Percentiles rank a stretch among this genome's conserved stretches.
These are phyloP conservation scores for Chrysogorgia sp. DNA, from an alignment of 92 coral and sea anemone genomes.

Conservation along the genomic window DNA sequence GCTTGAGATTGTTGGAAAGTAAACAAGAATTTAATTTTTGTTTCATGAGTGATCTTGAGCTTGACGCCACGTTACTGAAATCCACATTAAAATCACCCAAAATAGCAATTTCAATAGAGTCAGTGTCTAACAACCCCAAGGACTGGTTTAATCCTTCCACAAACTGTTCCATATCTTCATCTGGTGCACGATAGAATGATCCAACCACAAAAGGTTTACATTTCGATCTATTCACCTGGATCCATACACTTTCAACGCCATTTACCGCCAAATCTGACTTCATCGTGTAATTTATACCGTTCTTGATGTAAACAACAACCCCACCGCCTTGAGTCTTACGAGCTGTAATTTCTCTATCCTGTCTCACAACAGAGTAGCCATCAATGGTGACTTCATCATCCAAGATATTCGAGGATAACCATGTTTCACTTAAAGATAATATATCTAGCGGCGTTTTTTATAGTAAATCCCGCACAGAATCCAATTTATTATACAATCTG, in stretches of 20 bases:
- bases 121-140: neutral
- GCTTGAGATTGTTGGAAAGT: neutral
- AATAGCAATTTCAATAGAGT: neutral
- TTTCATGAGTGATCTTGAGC: neutral
- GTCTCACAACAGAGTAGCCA: too few species aligned
- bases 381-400: too few species aligned
- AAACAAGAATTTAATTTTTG: neutral
- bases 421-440: too few species aligned
- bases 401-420: too few species aligned
- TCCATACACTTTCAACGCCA: neutral
- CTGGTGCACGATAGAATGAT: neutral
- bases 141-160: neutral
- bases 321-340: too few species aligned
- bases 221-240: neutral
- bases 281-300: constrained; percentile 21
- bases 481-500: too few species aligned
- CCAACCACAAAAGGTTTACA: neutral
- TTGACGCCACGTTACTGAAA: neutral
- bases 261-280: neutral
- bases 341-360: too few species aligned
- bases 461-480: too few species aligned
- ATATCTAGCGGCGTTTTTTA: too few species aligned
- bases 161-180: neutral
- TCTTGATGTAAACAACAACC: too few species aligned
- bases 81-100: constrained; percentile 8